These are phyloP conservation scores for Bubo bubo DNA, from an alignment of 2,113 vertebrate species.

Conservation along the genomic window DNA sequence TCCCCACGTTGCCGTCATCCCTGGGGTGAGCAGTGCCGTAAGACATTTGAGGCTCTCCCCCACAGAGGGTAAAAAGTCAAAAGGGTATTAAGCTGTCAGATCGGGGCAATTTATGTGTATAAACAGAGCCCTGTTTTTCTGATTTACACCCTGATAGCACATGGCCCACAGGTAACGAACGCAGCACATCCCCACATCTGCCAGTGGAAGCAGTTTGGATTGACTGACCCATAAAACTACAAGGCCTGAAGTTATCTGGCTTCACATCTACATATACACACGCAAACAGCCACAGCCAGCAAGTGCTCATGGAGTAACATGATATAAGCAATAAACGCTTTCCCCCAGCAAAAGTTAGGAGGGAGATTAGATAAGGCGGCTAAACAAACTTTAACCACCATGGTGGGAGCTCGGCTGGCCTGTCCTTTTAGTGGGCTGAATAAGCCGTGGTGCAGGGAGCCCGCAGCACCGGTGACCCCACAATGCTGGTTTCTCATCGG, in stretches of 20 bases:
- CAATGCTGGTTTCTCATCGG: background rate
- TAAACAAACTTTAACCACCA: conserved; percentile 66
- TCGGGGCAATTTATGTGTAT: conserved; percentile 68
- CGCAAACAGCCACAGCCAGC: conserved; percentile 54
- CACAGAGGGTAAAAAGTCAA: conserved; percentile 69
- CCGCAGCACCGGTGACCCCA: accelerated
- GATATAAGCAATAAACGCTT: conserved; percentile 73
- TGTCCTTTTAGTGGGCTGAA: background rate
- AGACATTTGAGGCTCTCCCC: conserved; percentile 61
- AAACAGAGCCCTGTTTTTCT: conserved; percentile 68
- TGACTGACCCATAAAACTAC: conserved; percentile 74
- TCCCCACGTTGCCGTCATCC: background rate
- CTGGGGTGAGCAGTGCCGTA: background rate
- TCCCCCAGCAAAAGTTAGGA: conserved; percentile 67
- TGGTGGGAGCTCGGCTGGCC: background rate
- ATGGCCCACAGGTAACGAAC: conserved; percentile 65
- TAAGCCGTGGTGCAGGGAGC: accelerated
- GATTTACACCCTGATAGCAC: conserved; percentile 70
- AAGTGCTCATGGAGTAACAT: conserved; percentile 62
- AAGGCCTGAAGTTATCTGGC: conserved; percentile 63
- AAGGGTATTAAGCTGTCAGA: conserved; percentile 74
- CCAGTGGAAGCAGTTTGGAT: conserved; percentile 65
- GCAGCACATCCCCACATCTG: conserved; percentile 66
- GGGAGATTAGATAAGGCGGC: conserved; percentile 69
- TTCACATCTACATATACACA: conserved; percentile 64